Evolutionary conservation across 2,113 vertebrate species (phyloP).

Genomic region (Shinisaurus crocodilurus): DNA sequence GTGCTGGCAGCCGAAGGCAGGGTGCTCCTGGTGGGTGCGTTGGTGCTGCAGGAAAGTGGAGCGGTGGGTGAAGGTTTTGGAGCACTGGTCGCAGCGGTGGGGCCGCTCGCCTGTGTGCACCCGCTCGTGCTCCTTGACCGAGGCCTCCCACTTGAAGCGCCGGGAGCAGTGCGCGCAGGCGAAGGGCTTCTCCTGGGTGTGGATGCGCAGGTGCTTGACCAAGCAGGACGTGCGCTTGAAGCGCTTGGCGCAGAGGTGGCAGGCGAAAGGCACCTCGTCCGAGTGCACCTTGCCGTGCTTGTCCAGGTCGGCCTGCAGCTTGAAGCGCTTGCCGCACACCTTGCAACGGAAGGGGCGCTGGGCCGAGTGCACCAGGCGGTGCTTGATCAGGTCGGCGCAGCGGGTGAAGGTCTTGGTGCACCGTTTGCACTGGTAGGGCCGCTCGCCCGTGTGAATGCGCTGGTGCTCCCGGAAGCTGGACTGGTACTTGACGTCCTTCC

Average conservation of each 20-base stretch:
- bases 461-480: constrained; percentile 38
- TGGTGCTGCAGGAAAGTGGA: constrained; percentile 53
- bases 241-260: constrained; percentile 27
- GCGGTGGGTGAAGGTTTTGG: constrained; percentile 37
- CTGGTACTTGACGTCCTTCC: constrained; percentile 37
- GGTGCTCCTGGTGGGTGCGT: constrained; percentile 37
- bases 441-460: constrained; percentile 10
- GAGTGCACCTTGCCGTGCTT: constrained; percentile 51
- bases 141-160: constrained; percentile 54
- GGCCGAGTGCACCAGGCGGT: constrained; percentile 44
- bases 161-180: constrained; percentile 33
- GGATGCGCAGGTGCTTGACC: constrained; percentile 40
- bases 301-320: constrained; percentile 37
- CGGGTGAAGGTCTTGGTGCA: constrained; percentile 49
- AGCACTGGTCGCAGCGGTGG: constrained; percentile 33
- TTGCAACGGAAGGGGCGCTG: constrained; percentile 7
- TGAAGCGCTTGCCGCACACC: constrained; percentile 48
- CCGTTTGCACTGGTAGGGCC: constrained; percentile 41
- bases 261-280: constrained; percentile 28
- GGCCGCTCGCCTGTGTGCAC: constrained; percentile 40
- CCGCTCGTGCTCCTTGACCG: constrained; percentile 35
- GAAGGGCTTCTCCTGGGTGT: constrained; percentile 51
- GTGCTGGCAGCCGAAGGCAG: constrained; percentile 16
- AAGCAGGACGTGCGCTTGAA: constrained; percentile 43
- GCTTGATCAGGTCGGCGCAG: constrained; percentile 48